Base-by-base conservation (phyloP, 1,140 invertebrate genomes). In the Ylistrum balloti region DNA sequence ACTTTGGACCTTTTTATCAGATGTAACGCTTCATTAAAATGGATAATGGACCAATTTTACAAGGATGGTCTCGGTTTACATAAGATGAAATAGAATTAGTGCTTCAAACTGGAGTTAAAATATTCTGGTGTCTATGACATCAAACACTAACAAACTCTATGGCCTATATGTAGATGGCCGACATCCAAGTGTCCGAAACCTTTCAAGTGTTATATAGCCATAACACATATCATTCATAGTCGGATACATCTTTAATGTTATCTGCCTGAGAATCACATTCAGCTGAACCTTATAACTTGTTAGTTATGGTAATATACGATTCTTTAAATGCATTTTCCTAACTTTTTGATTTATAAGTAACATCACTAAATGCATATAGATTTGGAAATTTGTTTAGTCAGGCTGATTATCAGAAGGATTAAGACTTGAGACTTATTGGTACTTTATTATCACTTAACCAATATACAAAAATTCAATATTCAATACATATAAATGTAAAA, bases 21-120 rank as follows among this genome's bases (percentile, higher is more conserved):
- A 74, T 74, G 56, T 74, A 28, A n/a, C 28, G 56, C 56, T 74
- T 74, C 56, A 28, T 74, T 74, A 74, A 74, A 74, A 74, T 74
- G 56, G 56, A 74, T 74, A 74, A 74, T 74, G n/a, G 56, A 5
- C 56, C 56, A 74, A 74, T 74, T 74, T 74, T 74, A 74, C 20
- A 28, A 74, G 56, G 56, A 74, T 74, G 56, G 56, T 74, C 28
- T 74, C 56, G 28, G 56, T 74, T 74, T 74, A 28, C 56, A 74
- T 22, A 28, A 74, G 56, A 74, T 74, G 11, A 74, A 74, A 74
- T n/a, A 74, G 56, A 74, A 74, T 74, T 11, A 5, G 56, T 74
- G 56, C 28, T 74, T 74, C 5, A 74, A 5, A 74, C 56, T 74
- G 56, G 56, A 74, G 56, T 74, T 74, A 74, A 74, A 74, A 74